Base-by-base conservation (phyloP, 2,113 vertebrate genomes). In the Marmota monax region DNA sequence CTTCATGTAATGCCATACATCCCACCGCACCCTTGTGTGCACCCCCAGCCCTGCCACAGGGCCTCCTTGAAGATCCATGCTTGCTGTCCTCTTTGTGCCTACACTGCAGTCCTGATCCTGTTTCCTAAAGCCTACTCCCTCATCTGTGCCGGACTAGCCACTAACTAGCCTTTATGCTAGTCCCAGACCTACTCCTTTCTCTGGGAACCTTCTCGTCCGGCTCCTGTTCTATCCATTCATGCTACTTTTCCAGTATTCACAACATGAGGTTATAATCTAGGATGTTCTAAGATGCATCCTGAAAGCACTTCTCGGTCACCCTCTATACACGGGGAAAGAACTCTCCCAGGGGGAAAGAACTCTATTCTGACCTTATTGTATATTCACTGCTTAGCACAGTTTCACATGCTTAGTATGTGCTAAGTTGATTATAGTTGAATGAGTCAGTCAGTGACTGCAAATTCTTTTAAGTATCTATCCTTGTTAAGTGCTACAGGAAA, bases 361-460 rank as follows among this genome's bases (percentile, higher is more conserved):
- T 27, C 20, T 16, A 12, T 34, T 5, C 56, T 88, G n/a, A 51
- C 39, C 73, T 94, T 85, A 32, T 69, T 58, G 16, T 77, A 17
- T 42, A 34, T 20, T 56, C 25, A 70, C 58, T 42, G 32, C 32
- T 53, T 69, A 61, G 12, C 20, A 63, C 27, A 76, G 10, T 63
- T n/a, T 76, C 63, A 65, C 22, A 77, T 58, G 56, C 23, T 69
- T 93, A 58, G 23, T 77, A 20, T 34, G 17, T 61, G 37, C 56
- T 88, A n/a, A 48, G 18, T 69, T 83, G 34, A 29, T 87, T 72
- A 67, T 91, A 73, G 1, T 58, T 94, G 84, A 90, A 94, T n/a
- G 39, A 77, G 61, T 67, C 63, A 88, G 22, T 17, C 70, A 88
- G 27, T 17, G 48, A 73, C 48, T 85, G 3, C 42, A 69, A 79